These are phyloP conservation scores for Synergus japonicus DNA, from an alignment of 2,888 invertebrate genomes.

Conservation along the genomic window DNA sequence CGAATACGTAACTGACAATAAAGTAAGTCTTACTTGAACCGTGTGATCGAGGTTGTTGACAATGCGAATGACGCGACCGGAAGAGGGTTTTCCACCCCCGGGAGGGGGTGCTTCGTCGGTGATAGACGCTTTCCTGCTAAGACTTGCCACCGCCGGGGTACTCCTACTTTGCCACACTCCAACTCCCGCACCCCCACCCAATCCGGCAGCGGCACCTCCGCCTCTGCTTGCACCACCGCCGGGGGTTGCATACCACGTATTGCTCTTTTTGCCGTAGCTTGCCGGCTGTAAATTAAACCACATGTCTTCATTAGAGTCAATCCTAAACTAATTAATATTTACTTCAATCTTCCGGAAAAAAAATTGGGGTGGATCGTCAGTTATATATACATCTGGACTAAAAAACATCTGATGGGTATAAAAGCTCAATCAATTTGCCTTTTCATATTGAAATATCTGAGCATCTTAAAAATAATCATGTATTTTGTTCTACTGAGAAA, in stretches of 20 bases:
- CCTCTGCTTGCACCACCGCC: slow-evolving; percentile 77
- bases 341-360: neutral
- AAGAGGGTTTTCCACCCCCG: slow-evolving; percentile 86
- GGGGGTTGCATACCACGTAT: slow-evolving; percentile 88
- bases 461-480: neutral
- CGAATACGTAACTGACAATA: neutral
- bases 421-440: too few relatives aligned
- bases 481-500: too few relatives aligned
- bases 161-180: slow-evolving; percentile 81
- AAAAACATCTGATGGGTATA: too few relatives aligned
- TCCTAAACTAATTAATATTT: neutral
- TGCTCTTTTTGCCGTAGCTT: slow-evolving; percentile 94
- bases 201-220: slow-evolving; percentile 76
- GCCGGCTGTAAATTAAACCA: slow-evolving; percentile 82
- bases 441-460: too few relatives aligned
- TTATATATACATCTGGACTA: neutral
- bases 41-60: slow-evolving; percentile 96
- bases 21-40: slow-evolving; percentile 83
- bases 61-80: slow-evolving; percentile 93
- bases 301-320: neutral
- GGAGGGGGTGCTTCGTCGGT: slow-evolving; percentile 88
- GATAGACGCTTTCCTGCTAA: slow-evolving; percentile 90
- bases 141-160: slow-evolving; percentile 79
- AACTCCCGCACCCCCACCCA: slow-evolving; percentile 63
- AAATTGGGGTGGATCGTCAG: neutral